These are phyloP conservation scores for Staurois parvus DNA, from an alignment of 2,797 vertebrate genomes.

Conservation along the genomic window DNA sequence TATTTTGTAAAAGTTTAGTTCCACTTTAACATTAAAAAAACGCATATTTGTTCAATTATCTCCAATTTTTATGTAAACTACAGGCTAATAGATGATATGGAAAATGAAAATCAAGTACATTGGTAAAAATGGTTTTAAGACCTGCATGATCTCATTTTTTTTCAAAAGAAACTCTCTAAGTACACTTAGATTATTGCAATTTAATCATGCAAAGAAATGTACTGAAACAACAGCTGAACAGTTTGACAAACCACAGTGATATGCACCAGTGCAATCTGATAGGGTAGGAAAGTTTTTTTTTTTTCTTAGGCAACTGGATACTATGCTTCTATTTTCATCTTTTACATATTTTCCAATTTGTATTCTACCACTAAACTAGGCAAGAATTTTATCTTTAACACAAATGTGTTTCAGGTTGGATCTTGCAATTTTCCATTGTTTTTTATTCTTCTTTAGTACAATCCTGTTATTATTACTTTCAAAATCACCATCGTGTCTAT, in stretches of 20 bases:
- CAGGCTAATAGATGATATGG: background rate
- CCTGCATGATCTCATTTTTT: conserved; percentile 50
- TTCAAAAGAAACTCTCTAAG: conserved; percentile 34
- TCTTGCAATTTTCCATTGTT: background rate
- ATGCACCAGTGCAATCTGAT: conserved; percentile 47
- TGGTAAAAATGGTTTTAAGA: background rate
- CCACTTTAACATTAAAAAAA: no score
- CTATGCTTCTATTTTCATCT: conserved; percentile 41
- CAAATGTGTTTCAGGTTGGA: conserved; percentile 6
- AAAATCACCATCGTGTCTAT: no score
- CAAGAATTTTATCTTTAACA: conserved; percentile 26
- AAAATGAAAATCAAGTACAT: conserved; percentile 4
- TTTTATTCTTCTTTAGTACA: no score
- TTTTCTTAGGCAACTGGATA: conserved; percentile 43
- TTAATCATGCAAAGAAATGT: conserved; percentile 57
- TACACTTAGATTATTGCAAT: conserved; percentile 49
- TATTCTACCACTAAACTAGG: background rate
- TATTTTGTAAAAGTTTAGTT: no score
- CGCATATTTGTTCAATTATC: no score
- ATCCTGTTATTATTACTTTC: no score
- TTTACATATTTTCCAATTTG: conserved; percentile 47
- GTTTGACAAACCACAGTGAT: conserved; percentile 54
- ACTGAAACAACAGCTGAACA: conserved; percentile 53
- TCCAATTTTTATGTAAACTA: no score
- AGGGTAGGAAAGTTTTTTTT: conserved; percentile 54